These are phyloP conservation scores for Bombus sylvicola DNA, from an alignment of 1,140 invertebrate genomes.

Conservation along the genomic window DNA sequence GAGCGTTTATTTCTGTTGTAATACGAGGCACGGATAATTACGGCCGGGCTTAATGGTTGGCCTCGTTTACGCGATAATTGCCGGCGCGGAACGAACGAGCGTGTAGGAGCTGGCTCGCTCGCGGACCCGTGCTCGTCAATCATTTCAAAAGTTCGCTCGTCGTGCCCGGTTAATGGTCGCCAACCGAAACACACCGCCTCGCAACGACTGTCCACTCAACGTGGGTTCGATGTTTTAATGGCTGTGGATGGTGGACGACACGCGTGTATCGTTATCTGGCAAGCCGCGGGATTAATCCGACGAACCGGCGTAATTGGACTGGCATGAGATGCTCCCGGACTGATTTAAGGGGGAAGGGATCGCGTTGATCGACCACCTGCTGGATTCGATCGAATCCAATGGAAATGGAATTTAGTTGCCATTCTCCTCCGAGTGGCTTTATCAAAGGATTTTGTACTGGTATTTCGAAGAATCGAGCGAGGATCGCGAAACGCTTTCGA, in stretches of 20 bases:
- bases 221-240: background rate
- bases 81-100: constrained; percentile 55
- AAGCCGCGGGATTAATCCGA: background rate
- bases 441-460: too few relatives aligned
- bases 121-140: constrained; percentile 60
- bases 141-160: constrained; percentile 57
- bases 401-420: background rate
- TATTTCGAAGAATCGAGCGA: background rate
- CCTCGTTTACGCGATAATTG: constrained; percentile 74
- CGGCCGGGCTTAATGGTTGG: constrained; percentile 54
- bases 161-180: background rate
- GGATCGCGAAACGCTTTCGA: too few relatives aligned
- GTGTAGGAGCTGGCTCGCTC: constrained; percentile 45
- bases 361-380: constrained; percentile 9
- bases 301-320: background rate
- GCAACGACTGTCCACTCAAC: background rate
- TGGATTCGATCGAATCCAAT: background rate
- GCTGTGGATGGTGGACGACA: background rate
- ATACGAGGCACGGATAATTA: constrained; percentile 63
- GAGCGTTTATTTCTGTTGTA: constrained; percentile 56
- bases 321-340: background rate
- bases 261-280: background rate
- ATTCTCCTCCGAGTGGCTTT: background rate
- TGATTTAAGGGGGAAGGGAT: background rate
- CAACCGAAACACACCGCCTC: background rate